phyloP scores from a whole-genome alignment of 2,113 vertebrate genomes.

The Pontoporia blainvillei region DNA sequence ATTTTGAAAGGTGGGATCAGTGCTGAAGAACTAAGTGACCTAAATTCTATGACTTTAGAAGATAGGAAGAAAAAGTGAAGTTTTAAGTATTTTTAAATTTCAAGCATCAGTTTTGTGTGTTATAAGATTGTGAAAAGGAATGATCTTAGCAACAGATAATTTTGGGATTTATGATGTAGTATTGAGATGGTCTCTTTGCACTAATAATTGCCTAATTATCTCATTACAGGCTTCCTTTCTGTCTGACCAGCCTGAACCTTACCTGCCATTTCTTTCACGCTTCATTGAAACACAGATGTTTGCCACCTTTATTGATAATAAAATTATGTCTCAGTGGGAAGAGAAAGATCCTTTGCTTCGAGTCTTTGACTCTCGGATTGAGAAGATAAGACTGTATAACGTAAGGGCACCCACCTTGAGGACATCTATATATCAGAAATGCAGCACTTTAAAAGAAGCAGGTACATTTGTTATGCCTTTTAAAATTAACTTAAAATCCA shows the following conservation, averaged over 20 bases:
- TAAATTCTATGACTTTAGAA: slow-evolving; percentile 20
- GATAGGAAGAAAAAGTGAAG: not conserved
- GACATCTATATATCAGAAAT: slow-evolving; percentile 91
- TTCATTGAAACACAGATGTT: slow-evolving; percentile 99
- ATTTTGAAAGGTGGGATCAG: not conserved
- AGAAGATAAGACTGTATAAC: slow-evolving; percentile 90
- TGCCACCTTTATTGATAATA: slow-evolving; percentile 97
- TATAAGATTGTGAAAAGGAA: not conserved
- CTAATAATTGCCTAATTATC: slow-evolving; percentile 60
- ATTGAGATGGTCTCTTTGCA: not conserved
- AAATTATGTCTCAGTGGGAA: slow-evolving; percentile 96
- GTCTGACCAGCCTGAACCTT: slow-evolving; percentile 91
- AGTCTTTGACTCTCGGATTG: slow-evolving; percentile 93
- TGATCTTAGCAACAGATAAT: not conserved
- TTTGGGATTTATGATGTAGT: not conserved
- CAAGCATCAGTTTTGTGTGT: not conserved
- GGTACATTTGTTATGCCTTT: slow-evolving; percentile 78
- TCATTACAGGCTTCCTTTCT: slow-evolving; percentile 93
- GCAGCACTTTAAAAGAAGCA: slow-evolving; percentile 91
- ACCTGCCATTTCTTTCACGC: slow-evolving; percentile 94
- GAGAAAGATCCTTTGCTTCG: slow-evolving; percentile 93
- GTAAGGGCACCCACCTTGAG: slow-evolving; percentile 84
- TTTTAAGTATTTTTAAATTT: slow-evolving; percentile 11
- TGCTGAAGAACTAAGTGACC: not conserved
- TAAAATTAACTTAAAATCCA: slow-evolving; percentile 11